Evolutionary conservation across 2,113 vertebrate genomes (phyloP).

Genomic region (Motacilla tschutschensis): DNA sequence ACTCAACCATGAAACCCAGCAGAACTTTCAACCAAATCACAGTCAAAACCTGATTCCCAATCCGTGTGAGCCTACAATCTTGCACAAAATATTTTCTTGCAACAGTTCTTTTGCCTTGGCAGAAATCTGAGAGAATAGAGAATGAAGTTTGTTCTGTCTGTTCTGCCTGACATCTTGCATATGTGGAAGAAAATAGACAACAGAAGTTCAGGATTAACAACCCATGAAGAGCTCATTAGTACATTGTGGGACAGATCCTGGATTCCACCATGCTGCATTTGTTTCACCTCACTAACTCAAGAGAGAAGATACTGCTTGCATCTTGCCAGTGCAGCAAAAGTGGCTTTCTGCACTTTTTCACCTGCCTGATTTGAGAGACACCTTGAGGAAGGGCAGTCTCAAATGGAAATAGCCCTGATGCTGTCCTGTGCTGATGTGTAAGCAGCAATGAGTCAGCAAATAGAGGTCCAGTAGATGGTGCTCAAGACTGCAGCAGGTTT

Average conservation of each 20-base stretch:
- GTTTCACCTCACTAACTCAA: neutral
- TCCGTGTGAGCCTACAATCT: neutral
- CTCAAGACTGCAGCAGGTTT: neutral
- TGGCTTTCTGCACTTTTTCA: neutral
- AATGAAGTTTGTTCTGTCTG: neutral
- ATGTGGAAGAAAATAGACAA: neutral
- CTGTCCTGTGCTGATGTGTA: neutral
- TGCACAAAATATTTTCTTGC: neutral
- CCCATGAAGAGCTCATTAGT: neutral
- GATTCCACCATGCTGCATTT: neutral
- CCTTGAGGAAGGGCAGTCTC: neutral
- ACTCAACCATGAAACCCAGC: fast-evolving
- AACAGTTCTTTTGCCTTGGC: neutral
- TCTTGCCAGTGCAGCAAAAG: neutral
- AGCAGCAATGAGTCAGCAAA: neutral
- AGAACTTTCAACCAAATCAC: neutral
- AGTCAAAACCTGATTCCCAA: neutral
- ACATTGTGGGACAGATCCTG: neutral
- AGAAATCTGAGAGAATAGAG: neutral
- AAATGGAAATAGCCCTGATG: neutral
- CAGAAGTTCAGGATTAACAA: neutral
- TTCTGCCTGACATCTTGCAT: neutral
- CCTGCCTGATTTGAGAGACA: neutral
- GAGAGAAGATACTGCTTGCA: neutral
- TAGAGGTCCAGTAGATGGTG: neutral